Evolutionary conservation across 2,888 invertebrate species (phyloP), one percentile per base, ranked within the genome.

Genomic region (Chymomyza amoena): DNA sequence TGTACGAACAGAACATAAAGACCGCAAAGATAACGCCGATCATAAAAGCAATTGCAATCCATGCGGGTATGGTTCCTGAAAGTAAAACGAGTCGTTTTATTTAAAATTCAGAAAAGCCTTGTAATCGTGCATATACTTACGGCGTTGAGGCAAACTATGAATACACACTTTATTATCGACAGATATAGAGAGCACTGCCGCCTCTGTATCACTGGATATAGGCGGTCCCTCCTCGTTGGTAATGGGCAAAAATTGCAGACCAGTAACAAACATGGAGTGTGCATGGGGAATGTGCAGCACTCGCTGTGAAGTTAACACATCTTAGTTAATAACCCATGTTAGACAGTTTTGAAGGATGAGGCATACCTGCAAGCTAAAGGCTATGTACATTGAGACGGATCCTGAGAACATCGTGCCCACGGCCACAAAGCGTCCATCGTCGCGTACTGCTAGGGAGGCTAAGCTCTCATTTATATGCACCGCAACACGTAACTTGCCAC

Each of bases 221-320:
- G 95, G 93, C 59, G 95, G 95, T 28, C 95, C 95, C 90, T 96
- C 96, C 76, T 93, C 92, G 85, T 93, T 93, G 13, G 93, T 93
- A 73, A 94, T 94, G 36, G 97, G 97, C 84, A 99, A 93, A 93
- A 99, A 99, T 93, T 97, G 96, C 80, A 99, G 93, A 13, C 98
- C 98, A 64, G 99, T 99, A 76, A 99, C 97, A 93, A 99, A 99
- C 95, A 98, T 98, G 88, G 96, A 96, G 93, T 99, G 99, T 74
- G 97, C 97, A 89, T 94, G 94, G 78, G 94, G 93, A 90, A 98
- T 95, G 92, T 96, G 95, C 84, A 98, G 93, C 76, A 97, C 95
- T 85, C 95, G 94, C 96, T 97, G 92, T 25, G 64, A 36, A 61
- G 68, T 64, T 51, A 39, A 64, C 15, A 28, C 9, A 18, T 60